phyloP scores from a whole-genome alignment of 2,888 invertebrate species.

The Cataglyphis rosenhaueri region DNA sequence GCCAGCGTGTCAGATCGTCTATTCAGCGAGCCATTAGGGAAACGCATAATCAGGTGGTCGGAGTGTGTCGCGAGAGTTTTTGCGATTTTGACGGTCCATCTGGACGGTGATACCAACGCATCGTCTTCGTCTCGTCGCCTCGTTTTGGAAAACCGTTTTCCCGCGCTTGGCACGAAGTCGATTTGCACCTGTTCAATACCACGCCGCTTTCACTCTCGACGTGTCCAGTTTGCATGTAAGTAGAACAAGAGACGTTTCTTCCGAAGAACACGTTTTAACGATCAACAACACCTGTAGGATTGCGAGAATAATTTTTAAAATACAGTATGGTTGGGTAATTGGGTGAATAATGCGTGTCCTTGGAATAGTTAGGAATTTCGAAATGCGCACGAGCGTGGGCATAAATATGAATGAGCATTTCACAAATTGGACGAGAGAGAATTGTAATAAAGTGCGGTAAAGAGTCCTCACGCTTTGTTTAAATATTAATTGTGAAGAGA shows the following conservation, averaged over 20 bases:
- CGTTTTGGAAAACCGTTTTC: conserved; percentile 60
- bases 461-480: background rate
- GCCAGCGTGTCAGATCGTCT: conserved; percentile 21
- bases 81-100: background rate
- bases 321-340: background rate
- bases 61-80: conserved; percentile 3
- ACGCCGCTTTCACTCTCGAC: conserved; percentile 15
- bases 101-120: background rate
- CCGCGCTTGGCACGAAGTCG: conserved; percentile 65
- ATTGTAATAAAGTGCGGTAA: background rate
- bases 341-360: background rate
- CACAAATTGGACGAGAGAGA: background rate
- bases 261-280: background rate
- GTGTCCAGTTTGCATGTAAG: conserved; percentile 40
- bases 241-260: background rate
- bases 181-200: conserved; percentile 63
- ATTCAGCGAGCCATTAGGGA: conserved; percentile 4
- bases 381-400: conserved; percentile 7
- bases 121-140: conserved; percentile 33
- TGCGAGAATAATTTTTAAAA: conserved; percentile 8
- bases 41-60: conserved; percentile 9
- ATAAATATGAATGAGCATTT: conserved; percentile 34
- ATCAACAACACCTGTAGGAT: background rate
- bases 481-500: background rate
- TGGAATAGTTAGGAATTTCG: background rate